phyloP scores from a whole-genome alignment of 2,888 invertebrate genomes.

The Dryocosmus kuriphilus region DNA sequence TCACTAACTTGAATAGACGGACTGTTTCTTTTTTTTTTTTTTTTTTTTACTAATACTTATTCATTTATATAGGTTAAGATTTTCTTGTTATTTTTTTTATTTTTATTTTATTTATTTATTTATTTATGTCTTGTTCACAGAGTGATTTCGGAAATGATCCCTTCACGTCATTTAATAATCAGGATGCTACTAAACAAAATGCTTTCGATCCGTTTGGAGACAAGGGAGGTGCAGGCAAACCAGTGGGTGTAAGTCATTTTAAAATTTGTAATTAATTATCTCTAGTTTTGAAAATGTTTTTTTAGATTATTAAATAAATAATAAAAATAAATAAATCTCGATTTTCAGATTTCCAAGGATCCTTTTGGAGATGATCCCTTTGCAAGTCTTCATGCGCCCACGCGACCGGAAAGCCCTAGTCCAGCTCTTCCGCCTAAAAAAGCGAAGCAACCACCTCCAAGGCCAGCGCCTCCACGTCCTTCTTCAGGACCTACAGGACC shows the following conservation, averaged over 20 bases:
- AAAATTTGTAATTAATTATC: not conserved
- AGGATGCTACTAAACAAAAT: constrained; percentile 75
- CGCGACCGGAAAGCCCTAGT: constrained; percentile 81
- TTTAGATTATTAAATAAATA: too few species aligned
- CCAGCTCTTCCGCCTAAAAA: constrained; percentile 87
- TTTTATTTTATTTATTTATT: constrained; percentile 21
- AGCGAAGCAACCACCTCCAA: constrained; percentile 92
- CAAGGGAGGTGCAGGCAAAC: constrained; percentile 76
- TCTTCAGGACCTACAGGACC: constrained; percentile 58
- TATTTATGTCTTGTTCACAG: constrained; percentile 53
- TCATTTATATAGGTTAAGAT: too few species aligned
- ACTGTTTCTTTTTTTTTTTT: too few species aligned
- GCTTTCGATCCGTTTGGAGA: constrained; percentile 87
- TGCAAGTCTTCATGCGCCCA: constrained; percentile 90
- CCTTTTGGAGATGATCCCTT: constrained; percentile 95
- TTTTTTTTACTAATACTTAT: too few species aligned
- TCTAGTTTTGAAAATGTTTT: not conserved
- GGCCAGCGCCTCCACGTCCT: constrained; percentile 87
- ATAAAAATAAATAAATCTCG: not conserved
- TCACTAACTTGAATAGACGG: too few species aligned
- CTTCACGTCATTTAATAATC: constrained; percentile 74
- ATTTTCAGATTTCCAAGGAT: constrained; percentile 82
- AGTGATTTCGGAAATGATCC: constrained; percentile 78
- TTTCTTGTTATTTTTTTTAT: too few species aligned
- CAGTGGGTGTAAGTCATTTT: constrained; percentile 54